Base-by-base conservation (phyloP, 2,888 invertebrate species). In the Campaea margaritaria region DNA sequence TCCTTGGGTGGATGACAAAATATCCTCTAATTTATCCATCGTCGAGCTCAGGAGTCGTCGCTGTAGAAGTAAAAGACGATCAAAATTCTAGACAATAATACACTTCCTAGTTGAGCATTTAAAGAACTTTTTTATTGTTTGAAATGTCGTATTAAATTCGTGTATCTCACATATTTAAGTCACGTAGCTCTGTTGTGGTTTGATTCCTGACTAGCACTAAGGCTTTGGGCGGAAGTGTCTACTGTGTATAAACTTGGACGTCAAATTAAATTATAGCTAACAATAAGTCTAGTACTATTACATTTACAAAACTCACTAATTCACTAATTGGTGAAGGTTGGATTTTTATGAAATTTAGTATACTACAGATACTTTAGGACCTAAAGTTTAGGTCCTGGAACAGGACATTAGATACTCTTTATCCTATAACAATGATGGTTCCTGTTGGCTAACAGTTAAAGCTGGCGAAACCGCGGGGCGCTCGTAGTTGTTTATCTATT, bases 11-110 rank as follows among this genome's bases (percentile, higher is more conserved):
- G 9, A 42, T 16, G 27, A 16, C 38, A 49, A 28, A 44, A 44
- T 16, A 14, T 39, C 16, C 41, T 46, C 31, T 41, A 50, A 45
- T 11, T 41, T 38, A 21, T 48, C 36, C 38, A 38, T 43, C 36
- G 43, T 34, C 45, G 21, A 27, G 31, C 31, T 57, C 16, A 38
- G 16, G 1, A 39, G 34, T 36, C 36, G 13, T 34, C 15, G 31
- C 15, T 38, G 31, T 28, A 41, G 13, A 45, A 45, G 21, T 21
- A 21, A 21, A n/a, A n/a, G n/a, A 21, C 21, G 5, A 49, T 61
- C 43, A 61, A 54, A 58, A 58, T 54, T 54, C 57, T 54, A 46
- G 27, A n/a, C 53, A 58, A 42, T 58, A 46, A 38, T 50, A 10
- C 28, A 53, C 58, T 62, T 62, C 58, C 57, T 50, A 43, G 34